Base-by-base conservation (phyloP, 2,113 vertebrate species). In the Neolamprologus falcicula region DNA sequence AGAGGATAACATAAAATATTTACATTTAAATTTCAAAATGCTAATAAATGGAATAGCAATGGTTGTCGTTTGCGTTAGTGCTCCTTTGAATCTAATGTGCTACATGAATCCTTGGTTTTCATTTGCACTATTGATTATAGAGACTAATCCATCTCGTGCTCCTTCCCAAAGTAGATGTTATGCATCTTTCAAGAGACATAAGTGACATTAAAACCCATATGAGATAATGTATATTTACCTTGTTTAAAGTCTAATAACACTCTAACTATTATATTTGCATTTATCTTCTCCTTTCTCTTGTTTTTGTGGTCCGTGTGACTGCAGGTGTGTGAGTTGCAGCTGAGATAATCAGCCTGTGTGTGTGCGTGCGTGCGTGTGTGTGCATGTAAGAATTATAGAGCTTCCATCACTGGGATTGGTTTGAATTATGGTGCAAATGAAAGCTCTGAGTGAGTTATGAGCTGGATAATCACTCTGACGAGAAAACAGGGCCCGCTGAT, bases 401-500 rank as follows among this genome's bases (percentile, higher is more conserved):
- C 83, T 68, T 37, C 92, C 93, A 68, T 94, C 90, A 71, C 84
- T 73, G 87, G 83, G 85, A 82, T 82, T 63, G 87, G 86, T 88
- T 87, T 95, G 92, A 95, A 92, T 94, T 94, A 95, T 92, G 52
- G 90, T 81, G 91, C 89, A 92, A 93, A 91, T 94, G 93, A 93
- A 95, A 94, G 90, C 91, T 89, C 88, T 63, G 88, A 93, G 93
- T 94, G 95, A 95, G 90, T 95, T 95, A 96, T 91, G 93, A 89
- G 90, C 86, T 88, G 86, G 92, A 95, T 95, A 95, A 95, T 95
- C 92, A 96, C 90, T 90, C 83, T 80, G 93, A 92, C 73, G 90
- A 93, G 87, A 86, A 94, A 94, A 92, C 91, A 91, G 91, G 87
- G 42, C 81, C 79, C 37, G 76, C 86, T 88, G 88, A 92, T 90